Conservation (phyloP, 2,113 vertebrate species). For the Ceyx margarethae region DNA sequence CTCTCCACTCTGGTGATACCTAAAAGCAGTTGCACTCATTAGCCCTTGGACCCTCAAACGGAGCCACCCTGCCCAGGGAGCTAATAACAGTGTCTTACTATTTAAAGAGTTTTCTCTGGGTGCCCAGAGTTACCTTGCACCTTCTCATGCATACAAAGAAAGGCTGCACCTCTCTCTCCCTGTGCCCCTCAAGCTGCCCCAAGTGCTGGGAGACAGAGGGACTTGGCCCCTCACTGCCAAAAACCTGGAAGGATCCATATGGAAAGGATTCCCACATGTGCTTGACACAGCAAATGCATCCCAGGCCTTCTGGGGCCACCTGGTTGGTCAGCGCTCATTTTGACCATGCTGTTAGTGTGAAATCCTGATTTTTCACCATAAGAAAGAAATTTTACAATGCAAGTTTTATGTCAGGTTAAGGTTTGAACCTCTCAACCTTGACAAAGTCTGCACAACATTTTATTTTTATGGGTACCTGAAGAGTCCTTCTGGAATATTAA, state of each 20-base stretch:
- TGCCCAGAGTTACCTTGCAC: not conserved
- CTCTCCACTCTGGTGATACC: not conserved
- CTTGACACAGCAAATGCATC: not conserved
- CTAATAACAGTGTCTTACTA: not conserved
- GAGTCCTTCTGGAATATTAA: slow-evolving; percentile 68
- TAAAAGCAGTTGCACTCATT: not conserved
- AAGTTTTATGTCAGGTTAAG: not conserved
- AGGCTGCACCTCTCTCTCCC: not conserved
- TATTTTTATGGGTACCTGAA: slow-evolving; percentile 69
- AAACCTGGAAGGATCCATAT: accelerated
- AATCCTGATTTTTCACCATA: not conserved
- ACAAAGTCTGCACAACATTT: slow-evolving; percentile 42
- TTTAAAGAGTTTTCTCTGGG: not conserved
- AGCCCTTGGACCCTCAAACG: not conserved
- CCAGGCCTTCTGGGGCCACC: not conserved
- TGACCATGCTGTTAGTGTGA: not conserved
- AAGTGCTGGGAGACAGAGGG: accelerated
- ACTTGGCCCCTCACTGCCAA: not conserved
- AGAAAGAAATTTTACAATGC: not conserved
- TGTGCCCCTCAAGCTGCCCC: not conserved
- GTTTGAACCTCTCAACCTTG: slow-evolving; percentile 54
- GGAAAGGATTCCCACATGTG: not conserved
- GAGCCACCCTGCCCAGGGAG: not conserved
- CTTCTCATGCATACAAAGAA: not conserved
- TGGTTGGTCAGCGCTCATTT: not conserved